Base-by-base conservation (phyloP, 2,113 vertebrate genomes). In the Morone chrysops region DNA sequence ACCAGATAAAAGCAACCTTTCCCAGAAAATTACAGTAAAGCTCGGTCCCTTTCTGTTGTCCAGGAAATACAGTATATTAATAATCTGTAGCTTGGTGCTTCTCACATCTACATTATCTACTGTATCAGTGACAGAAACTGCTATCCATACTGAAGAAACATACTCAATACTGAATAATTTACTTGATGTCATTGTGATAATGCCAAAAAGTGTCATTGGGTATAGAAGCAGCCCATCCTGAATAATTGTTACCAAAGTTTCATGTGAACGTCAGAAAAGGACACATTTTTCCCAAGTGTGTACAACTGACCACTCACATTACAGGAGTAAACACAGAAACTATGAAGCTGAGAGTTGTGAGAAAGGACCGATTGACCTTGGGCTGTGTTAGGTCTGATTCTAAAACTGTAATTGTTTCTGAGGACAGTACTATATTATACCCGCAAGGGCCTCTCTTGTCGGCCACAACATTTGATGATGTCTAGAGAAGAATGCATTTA, bases 151-250 rank as follows among this genome's bases (percentile, higher is more conserved):
- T 41, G 13, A 31, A 31, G 31, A 31, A 68, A 74, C 20, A 31
- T 18, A 69, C 54, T 76, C 43, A 45, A 54, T 31, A 47, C 75
- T 85, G 74, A 85, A 83, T 84, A 72, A 78, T 84, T 78, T 65
- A 67, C 57, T 40, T 4, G 0, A 36, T 73, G 41, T 12, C 65
- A 20, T 1, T 67, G 12, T 31, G 78, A 81, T 77, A 25, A 85
- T 77, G 81, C 50, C 45, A 71, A 79, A 70, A 74, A 40, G 59
- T 80, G 48, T 74, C 40, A 17, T 54, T 6, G 25, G 61, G 61
- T 56, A 43, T 22, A 51, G 16, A 78, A 22, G 18, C 20, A 31
- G 25, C 59, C 43, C 40, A 41, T 51, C 38, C 38, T 48, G 50
- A 61, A 40, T 69, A 59, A 81, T 17, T 78, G 63, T 63, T 61